Conservation (phyloP, 2,888 invertebrate genomes). For the Alloscopus bannaensis region DNA sequence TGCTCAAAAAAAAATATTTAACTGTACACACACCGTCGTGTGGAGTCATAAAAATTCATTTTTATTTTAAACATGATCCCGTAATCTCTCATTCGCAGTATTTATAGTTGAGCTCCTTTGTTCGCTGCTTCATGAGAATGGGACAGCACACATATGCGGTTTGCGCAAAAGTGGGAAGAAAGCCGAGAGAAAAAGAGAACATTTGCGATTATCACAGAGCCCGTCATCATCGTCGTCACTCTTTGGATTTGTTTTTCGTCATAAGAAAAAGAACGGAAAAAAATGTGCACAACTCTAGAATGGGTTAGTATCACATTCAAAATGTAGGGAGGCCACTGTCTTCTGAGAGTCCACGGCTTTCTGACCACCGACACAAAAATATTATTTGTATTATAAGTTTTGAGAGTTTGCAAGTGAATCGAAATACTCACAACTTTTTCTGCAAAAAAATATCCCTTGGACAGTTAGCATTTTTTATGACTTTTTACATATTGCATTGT, state of each 20-base stretch:
- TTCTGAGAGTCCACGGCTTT: not conserved
- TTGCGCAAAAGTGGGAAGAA: not conserved
- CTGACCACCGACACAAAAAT: not conserved
- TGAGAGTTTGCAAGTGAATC: no score
- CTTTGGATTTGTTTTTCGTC: not conserved
- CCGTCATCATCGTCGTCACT: not conserved
- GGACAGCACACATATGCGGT: not conserved
- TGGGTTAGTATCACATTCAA: constrained; percentile 16
- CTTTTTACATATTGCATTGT: no score
- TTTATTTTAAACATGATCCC: constrained; percentile 36
- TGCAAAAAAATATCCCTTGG: not conserved
- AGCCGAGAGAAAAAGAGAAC: not conserved
- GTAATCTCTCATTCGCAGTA: constrained; percentile 33
- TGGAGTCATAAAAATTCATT: constrained; percentile 15
- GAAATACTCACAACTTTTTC: not conserved
- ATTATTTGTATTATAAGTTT: no score
- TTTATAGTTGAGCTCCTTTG: not conserved
- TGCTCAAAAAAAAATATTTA: constrained; percentile 2
- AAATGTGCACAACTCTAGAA: not conserved
- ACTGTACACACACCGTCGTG: constrained; percentile 33
- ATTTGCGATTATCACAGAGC: not conserved
- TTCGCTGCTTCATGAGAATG: not conserved
- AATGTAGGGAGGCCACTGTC: constrained; percentile 4
- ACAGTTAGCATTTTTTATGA: no score
- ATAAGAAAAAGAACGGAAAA: not conserved